Evolutionary conservation across 1,140 invertebrate genomes (phyloP), one percentile per base, ranked within the genome.

Genomic region (Dolichoris vasculosae): DNA sequence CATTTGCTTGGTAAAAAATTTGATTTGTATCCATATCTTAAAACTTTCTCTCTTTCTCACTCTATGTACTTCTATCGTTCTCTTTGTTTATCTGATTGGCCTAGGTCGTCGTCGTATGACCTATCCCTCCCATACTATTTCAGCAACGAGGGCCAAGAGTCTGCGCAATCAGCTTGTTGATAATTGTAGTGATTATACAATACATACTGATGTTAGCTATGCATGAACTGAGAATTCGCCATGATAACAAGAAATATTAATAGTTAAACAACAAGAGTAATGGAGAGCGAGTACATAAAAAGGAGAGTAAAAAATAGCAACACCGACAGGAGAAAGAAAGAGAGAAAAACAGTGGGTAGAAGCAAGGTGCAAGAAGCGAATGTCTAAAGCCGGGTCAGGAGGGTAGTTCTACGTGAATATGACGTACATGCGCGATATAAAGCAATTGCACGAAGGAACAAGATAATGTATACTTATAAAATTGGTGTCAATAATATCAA

Each of bases 1-100:
- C n/a, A n/a, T n/a, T n/a, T n/a, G n/a, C n/a, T n/a, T n/a, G n/a
- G n/a, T n/a, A n/a, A n/a, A n/a, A n/a, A n/a, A n/a, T n/a, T n/a
- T n/a, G n/a, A n/a, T n/a, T n/a, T n/a, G n/a, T n/a, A n/a, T n/a
- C n/a, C n/a, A n/a, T n/a, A n/a, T n/a, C n/a, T n/a, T n/a, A 11
- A 17, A 11, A 51, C 75, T n/a, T 20, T 32, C 48, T 55, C 43
- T 59, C 71, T 75, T 79, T 85, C 82, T 80, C 86, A 82, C 83
- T 81, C 35, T n/a, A 64, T 64, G 2, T 32, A 8, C 4, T 35
- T 35, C 3, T 35, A 3, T 35, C 32, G 32, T 30, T 67, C 30
- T 67, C 15, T 67, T 3, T 67, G 1, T 67, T 35, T 67, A 1
- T 32, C 35, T 71, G 67, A 71, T 35, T 71, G 32, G 67, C 23